Conservation (phyloP, 2,113 vertebrate species). For the Nettapus auritus region DNA sequence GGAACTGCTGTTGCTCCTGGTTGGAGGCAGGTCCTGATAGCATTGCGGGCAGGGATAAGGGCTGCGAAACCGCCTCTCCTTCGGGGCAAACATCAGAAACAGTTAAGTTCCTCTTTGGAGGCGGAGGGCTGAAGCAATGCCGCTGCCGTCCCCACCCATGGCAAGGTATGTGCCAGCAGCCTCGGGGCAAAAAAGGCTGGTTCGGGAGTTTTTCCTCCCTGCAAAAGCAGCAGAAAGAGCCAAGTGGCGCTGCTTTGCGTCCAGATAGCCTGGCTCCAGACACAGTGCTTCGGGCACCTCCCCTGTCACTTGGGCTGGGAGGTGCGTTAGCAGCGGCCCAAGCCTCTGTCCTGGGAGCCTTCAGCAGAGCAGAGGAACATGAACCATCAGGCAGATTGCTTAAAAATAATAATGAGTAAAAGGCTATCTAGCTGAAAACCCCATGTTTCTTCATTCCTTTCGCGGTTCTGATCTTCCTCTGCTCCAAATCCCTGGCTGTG, state of each 20-base stretch:
- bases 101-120: background rate
- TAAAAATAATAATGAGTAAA: no score
- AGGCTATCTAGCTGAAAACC: background rate
- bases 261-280: background rate
- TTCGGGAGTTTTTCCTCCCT: background rate
- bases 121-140: background rate
- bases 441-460: background rate
- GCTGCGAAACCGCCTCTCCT: background rate
- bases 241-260: accelerated
- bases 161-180: background rate
- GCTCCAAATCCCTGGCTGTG: no score
- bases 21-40: background rate
- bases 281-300: accelerated
- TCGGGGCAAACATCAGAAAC: background rate
- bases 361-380: background rate
- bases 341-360: background rate
- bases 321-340: background rate
- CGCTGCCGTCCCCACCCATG: background rate
- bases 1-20: background rate
- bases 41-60: background rate
- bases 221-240: background rate
- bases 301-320: background rate
- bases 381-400: no score
- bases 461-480: background rate
- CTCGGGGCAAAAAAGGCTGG: accelerated